Base-by-base conservation (phyloP, 37 sponge, comb jelly and placozoan genomes). In the Theonella swinhoei region DNA sequence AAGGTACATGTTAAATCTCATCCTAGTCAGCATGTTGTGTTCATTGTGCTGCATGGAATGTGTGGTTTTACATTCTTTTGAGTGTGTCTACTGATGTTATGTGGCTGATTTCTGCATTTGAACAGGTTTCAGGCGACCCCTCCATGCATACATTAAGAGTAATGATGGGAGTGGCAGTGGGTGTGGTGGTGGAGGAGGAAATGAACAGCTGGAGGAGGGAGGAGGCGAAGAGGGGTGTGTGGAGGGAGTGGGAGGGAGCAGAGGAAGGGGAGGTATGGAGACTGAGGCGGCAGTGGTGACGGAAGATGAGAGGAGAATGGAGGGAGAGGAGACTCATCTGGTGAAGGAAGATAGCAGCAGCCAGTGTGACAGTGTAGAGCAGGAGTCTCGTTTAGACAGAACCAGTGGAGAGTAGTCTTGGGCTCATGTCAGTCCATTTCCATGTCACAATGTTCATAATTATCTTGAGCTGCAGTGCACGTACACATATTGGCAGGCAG, bases 81-180 rank as follows among this genome's bases (percentile, higher is more conserved):
- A 29, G 7, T 77, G 36, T 32, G 61, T 26, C 8, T 30, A 23
- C 24, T 62, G 78, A 1, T 1, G 62, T 77, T 42, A 0, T 67
- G 75, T n/a, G n/a, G n/a, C n/a, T n/a, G n/a, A n/a, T n/a, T n/a
- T n/a, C n/a, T n/a, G n/a, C n/a, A n/a, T n/a, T 85, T 47, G 7
- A 14, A 9, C 36, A 88, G 90, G 90, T 5, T 88, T 88, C 85
- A 71, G 86, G 28, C 64, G 90, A 42, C 93, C 93, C 5, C 61
- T 88, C 22, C 86, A 88, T 25, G 1, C 85, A 37, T 93, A 84
- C 78, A 39, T 84, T 30, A 92, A 92, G 63, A 60, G 64, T 2
- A 39, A 29, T 47, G 14, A 14, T 47, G 54, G 14, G 7, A 17
- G 14, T 47, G 54, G 54, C 54, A 47, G 54, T 47, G 14, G n/a